Evolutionary conservation across 2,113 vertebrate genomes (phyloP).

Genomic region (Peucedramus taeniatus): DNA sequence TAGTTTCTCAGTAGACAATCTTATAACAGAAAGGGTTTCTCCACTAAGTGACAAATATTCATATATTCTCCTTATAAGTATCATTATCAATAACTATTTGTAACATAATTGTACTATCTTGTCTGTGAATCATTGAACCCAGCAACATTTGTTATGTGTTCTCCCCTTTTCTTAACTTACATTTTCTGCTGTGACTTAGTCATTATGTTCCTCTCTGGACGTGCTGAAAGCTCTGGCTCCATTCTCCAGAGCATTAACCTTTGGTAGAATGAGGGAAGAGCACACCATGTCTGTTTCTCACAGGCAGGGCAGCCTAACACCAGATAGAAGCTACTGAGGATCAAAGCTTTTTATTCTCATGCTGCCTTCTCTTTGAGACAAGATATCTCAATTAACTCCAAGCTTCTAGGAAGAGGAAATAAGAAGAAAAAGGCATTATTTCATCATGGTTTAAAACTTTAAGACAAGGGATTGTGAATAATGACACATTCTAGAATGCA

Average conservation of each 20-base stretch:
- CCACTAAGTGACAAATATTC: background rate
- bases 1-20: background rate
- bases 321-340: background rate
- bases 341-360: background rate
- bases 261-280: background rate
- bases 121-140: background rate
- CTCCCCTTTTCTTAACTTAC: background rate
- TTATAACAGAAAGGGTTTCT: background rate
- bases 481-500: background rate
- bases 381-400: background rate
- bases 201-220: background rate
- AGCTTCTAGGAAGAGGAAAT: background rate
- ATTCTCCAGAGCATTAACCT: background rate
- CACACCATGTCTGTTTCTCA: background rate
- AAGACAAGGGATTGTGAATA: background rate
- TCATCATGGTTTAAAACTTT: background rate
- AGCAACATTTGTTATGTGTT: background rate
- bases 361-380: background rate
- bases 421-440: background rate
- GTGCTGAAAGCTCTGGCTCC: background rate
- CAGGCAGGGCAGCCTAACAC: background rate
- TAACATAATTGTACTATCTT: background rate
- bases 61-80: background rate
- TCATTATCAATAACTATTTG: background rate
- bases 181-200: background rate